Evolutionary conservation across 2,888 invertebrate genomes (phyloP).

Genomic region (Drosophila affinis): DNA sequence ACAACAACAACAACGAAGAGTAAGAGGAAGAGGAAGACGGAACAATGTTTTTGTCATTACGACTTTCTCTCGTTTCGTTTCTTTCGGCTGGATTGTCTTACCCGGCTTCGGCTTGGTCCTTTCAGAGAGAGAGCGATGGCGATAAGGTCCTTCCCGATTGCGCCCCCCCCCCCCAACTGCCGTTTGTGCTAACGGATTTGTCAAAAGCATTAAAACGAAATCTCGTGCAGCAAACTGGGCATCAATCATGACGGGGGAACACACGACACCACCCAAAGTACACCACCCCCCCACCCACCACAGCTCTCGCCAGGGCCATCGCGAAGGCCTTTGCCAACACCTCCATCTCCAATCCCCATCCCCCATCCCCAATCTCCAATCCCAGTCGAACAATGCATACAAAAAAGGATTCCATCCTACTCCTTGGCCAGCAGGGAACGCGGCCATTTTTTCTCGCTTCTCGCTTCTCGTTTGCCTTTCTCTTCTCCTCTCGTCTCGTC

Average conservation of each 20-base stretch:
- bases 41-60: slow-evolving; percentile 76
- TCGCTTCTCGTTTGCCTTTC: background rate
- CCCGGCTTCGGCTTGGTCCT: slow-evolving; percentile 19
- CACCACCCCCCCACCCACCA: slow-evolving; percentile 10
- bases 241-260: slow-evolving; percentile 65
- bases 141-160: slow-evolving; percentile 27
- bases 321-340: background rate
- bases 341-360: background rate
- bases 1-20: slow-evolving; percentile 2
- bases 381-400: slow-evolving; percentile 30
- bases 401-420: slow-evolving; percentile 30
- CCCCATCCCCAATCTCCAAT: too few species aligned
- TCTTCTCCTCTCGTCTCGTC: background rate
- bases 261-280: slow-evolving; percentile 42
- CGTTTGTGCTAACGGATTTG: slow-evolving; percentile 76
- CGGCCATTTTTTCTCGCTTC: background rate
- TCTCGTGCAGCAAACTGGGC: slow-evolving; percentile 77
- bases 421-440: slow-evolving; percentile 6
- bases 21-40: background rate
- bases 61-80: slow-evolving; percentile 59
- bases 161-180: slow-evolving; percentile 4
- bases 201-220: slow-evolving; percentile 78
- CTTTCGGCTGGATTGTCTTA: background rate
- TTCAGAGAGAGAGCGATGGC: slow-evolving; percentile 1
- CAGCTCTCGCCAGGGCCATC: too few species aligned